A percentile compares a stretch with the other conserved stretches of the same genome.
These are phyloP conservation scores for Porites cylindrica DNA, from an alignment of 92 coral and sea anemone species.

Conservation along the genomic window DNA sequence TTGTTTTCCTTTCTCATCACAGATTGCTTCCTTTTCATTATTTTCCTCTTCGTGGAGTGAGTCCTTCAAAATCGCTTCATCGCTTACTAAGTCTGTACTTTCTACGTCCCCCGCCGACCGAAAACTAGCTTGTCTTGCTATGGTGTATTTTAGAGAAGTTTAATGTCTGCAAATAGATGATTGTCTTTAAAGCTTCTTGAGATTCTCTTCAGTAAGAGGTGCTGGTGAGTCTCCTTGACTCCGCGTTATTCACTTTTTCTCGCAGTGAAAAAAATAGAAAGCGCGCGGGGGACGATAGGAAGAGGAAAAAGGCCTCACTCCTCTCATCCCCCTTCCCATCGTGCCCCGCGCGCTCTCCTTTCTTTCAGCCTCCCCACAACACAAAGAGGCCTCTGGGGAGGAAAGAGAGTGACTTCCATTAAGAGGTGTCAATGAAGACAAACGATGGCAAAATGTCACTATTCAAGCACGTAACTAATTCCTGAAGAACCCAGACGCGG, in stretches of 20 bases:
- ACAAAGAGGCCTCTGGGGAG: no score
- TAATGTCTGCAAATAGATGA: neutral
- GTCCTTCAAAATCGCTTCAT: conserved; percentile 16
- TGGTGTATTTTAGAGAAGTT: neutral
- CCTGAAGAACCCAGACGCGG: neutral
- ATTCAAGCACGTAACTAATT: neutral
- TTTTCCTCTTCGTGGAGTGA: neutral
- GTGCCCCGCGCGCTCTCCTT: no score
- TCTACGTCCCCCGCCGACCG: conserved; percentile 77
- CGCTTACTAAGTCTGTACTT: conserved; percentile 36
- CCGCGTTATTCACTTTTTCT: conserved; percentile 7
- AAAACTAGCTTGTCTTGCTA: conserved; percentile 12
- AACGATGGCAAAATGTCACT: neutral
- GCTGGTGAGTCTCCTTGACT: conserved; percentile 26
- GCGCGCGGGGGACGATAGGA: no score
- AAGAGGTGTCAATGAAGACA: no score
- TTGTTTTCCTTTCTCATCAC: neutral
- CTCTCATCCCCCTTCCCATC: no score
- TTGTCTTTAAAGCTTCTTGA: conserved; percentile 59
- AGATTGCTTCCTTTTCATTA: conserved; percentile 1
- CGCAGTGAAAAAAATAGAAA: no score
- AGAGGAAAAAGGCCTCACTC: no score
- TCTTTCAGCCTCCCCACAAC: no score
- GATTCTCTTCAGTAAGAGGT: conserved; percentile 72
- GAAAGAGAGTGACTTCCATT: no score